phyloP scores from a whole-genome alignment of 2,888 invertebrate genomes.

The Timandra comae region DNA sequence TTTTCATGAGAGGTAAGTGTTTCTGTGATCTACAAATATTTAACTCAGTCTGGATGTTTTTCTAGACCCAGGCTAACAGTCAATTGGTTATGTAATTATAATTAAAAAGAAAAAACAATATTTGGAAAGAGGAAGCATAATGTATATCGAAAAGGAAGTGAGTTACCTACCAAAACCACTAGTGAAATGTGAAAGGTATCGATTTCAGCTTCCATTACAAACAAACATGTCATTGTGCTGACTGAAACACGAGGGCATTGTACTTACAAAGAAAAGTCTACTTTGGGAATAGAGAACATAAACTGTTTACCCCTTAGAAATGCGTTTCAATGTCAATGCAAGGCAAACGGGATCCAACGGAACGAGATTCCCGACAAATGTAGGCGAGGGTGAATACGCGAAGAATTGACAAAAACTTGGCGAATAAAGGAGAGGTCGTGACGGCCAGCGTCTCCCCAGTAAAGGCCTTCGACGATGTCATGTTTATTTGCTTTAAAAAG shows the following conservation, averaged over 20 bases:
- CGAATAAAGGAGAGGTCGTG: slow-evolving; percentile 58
- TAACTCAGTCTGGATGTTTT: too few relatives aligned
- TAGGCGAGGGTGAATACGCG: slow-evolving; percentile 42
- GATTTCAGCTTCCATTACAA: slow-evolving; percentile 20
- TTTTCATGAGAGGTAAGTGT: too few relatives aligned
- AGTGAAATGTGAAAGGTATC: background rate
- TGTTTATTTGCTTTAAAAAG: slow-evolving; percentile 69
- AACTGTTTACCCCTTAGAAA: slow-evolving; percentile 40
- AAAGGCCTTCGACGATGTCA: slow-evolving; percentile 48
- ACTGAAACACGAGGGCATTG: slow-evolving; percentile 19
- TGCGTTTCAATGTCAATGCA: slow-evolving; percentile 51
- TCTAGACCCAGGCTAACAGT: too few relatives aligned
- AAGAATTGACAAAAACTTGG: slow-evolving; percentile 57
- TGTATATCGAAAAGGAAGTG: background rate
- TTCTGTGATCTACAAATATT: too few relatives aligned
- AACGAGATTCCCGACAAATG: slow-evolving; percentile 47
- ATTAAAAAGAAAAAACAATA: background rate
- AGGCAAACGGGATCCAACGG: slow-evolving; percentile 45
- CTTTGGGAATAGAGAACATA: slow-evolving; percentile 25
- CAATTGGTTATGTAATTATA: too few relatives aligned
- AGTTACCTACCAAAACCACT: background rate
- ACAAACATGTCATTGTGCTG: slow-evolving; percentile 21
- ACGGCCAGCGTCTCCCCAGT: slow-evolving; percentile 43
- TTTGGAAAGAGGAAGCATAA: background rate
- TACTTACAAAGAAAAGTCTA: slow-evolving; percentile 23